Percentiles rank a stretch among this genome's conserved stretches.
These are phyloP conservation scores for Iguana delicatissima DNA, from an alignment of 2,797 vertebrate genomes.

Conservation along the genomic window DNA sequence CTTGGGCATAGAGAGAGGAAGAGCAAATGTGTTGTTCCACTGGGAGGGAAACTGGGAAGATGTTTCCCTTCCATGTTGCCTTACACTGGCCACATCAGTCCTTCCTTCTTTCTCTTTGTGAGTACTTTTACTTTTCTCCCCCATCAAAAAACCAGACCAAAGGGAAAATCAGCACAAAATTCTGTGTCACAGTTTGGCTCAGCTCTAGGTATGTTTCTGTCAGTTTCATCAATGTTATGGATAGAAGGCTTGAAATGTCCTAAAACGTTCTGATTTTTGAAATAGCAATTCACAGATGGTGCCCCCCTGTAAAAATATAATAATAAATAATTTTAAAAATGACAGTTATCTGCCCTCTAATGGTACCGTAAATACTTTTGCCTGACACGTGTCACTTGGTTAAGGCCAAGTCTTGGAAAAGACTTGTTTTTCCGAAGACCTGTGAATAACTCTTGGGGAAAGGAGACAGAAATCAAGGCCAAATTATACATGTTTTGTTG, in stretches of 20 bases:
- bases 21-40: too few relatives aligned
- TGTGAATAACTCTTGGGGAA: background rate
- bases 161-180: background rate
- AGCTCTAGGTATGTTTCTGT: background rate
- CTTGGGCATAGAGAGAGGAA: too few relatives aligned
- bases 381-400: background rate
- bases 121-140: background rate
- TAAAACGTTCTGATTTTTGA: background rate
- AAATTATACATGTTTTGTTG: constrained; percentile 6
- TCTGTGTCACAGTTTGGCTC: background rate
- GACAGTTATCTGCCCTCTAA: background rate
- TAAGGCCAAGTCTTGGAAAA: background rate
- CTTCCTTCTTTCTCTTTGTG: background rate
- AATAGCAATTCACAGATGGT: background rate
- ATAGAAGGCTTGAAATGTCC: background rate
- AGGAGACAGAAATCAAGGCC: background rate
- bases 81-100: too few relatives aligned
- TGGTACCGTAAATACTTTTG: background rate
- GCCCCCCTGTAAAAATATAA: background rate
- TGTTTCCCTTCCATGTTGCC: background rate
- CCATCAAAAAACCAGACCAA: background rate
- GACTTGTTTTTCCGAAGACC: background rate
- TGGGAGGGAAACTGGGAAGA: too few relatives aligned
- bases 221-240: background rate
- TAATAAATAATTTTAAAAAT: background rate